A percentile compares a stretch with the other conserved stretches of the same genome.
Evolutionary conservation across 2,888 invertebrate genomes (phyloP).

Genomic region (Ametastegia equiseti): DNA sequence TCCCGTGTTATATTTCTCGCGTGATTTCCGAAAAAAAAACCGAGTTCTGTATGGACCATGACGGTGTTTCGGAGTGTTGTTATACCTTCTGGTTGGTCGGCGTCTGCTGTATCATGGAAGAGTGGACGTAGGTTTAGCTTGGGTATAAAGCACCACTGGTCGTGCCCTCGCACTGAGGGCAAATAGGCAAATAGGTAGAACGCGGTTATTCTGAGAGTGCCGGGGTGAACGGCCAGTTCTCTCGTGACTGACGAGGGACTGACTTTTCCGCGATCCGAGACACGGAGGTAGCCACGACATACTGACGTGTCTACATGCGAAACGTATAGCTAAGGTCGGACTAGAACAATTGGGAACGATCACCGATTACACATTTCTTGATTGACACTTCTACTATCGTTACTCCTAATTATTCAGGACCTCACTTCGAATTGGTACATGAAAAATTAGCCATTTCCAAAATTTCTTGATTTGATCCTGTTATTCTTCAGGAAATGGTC

Average conservation of each 20-base stretch:
- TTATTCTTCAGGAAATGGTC: too few species aligned
- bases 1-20: too few species aligned
- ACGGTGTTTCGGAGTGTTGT: too few species aligned
- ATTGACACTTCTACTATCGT: too few species aligned
- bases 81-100: too few species aligned
- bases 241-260: conserved; percentile 41
- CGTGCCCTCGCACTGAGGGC: conserved; percentile 64
- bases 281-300: neutral
- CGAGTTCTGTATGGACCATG: too few species aligned
- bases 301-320: conserved; percentile 14
- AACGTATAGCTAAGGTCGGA: neutral
- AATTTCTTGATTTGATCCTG: too few species aligned
- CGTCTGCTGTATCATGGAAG: neutral
- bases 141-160: conserved; percentile 58
- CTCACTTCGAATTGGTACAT: too few species aligned
- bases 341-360: neutral
- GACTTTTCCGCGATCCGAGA: conserved; percentile 34
- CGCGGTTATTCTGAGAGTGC: conserved; percentile 71
- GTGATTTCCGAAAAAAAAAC: too few species aligned
- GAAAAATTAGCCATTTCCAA: too few species aligned
- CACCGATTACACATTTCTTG: too few species aligned
- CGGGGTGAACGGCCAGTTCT: conserved; percentile 71
- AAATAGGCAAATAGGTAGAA: conserved; percentile 63
- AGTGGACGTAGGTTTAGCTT: neutral
- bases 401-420: too few species aligned